phyloP scores from a whole-genome alignment of 37 sponge, comb jelly and placozoan genomes.

The Hexactinellida sp. region DNA sequence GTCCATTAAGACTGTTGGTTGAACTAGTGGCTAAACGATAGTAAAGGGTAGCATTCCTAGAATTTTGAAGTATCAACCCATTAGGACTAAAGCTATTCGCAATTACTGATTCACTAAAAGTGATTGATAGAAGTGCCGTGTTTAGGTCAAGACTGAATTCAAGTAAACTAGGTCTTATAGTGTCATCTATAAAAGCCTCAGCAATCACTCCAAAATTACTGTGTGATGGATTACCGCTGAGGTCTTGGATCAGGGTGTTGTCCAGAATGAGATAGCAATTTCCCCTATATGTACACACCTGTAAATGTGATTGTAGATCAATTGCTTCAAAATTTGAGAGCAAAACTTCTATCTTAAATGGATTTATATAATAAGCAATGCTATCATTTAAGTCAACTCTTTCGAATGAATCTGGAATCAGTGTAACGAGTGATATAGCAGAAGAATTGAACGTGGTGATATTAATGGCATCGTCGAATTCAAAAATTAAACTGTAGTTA shows the following conservation, averaged over 20 bases:
- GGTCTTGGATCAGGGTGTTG: conserved; percentile 29
- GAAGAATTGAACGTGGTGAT: neutral
- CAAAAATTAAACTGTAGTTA: neutral
- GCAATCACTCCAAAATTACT: neutral
- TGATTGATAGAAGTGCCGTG: neutral
- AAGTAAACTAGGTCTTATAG: neutral
- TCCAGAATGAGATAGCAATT: conserved; percentile 59
- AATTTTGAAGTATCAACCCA: conserved; percentile 21
- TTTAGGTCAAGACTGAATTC: conserved; percentile 17
- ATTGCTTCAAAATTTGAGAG: neutral
- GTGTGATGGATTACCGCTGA: conserved; percentile 29
- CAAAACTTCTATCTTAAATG: neutral
- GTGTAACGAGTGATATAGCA: neutral
- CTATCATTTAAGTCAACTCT: neutral
- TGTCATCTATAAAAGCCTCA: conserved; percentile 12
- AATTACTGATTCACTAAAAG: conserved; percentile 2
- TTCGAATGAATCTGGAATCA: neutral
- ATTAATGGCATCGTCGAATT: neutral
- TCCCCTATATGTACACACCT: conserved; percentile 45
- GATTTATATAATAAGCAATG: neutral
- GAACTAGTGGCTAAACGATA: neutral
- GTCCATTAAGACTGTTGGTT: neutral
- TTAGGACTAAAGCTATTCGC: neutral
- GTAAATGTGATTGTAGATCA: neutral
- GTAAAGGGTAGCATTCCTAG: neutral